Conservation (phyloP, 2,113 vertebrate genomes). For the Pterocles orientalis region DNA sequence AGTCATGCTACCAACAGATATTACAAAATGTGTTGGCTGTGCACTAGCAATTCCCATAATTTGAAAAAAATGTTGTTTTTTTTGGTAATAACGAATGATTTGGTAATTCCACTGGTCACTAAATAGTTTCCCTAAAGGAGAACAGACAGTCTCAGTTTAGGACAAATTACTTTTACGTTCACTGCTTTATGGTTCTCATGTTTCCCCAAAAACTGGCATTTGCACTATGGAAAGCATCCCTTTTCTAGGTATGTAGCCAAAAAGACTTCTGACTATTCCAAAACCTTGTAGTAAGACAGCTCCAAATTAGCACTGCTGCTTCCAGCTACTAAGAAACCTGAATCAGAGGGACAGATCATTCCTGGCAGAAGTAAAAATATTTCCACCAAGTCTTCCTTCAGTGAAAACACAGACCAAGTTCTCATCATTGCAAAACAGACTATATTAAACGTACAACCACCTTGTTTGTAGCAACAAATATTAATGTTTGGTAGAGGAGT, state of each 20-base stretch:
- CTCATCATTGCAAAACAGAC: background rate
- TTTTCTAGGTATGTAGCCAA: background rate
- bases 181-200: background rate
- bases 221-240: background rate
- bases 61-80: background rate
- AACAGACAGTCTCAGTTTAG: background rate
- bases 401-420: background rate
- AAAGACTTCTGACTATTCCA: background rate
- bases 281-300: background rate
- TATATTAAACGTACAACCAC: background rate
- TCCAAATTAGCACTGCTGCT: background rate
- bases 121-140: background rate
- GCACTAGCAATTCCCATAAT: background rate
- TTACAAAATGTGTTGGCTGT: background rate
- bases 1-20: background rate
- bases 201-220: background rate
- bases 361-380: background rate
- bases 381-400: background rate
- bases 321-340: background rate
- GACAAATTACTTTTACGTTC: background rate
- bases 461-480: background rate
- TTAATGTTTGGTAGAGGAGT: background rate
- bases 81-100: background rate
- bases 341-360: conserved; percentile 41
- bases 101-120: background rate